Conservation (phyloP, 2,888 invertebrate genomes). For the Thecocarcelia acutangulata region DNA sequence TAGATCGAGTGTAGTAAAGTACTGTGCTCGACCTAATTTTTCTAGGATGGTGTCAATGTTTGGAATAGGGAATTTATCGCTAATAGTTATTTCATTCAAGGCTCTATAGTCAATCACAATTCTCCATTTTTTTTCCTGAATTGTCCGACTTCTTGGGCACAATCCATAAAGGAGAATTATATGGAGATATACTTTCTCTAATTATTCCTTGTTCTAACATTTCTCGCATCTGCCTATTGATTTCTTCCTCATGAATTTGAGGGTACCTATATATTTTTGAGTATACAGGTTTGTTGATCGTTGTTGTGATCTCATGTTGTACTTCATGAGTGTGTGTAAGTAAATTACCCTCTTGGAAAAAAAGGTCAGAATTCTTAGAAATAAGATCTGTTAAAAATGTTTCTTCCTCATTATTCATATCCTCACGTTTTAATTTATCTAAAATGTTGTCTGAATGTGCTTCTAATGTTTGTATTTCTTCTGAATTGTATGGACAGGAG, state of each 20-base stretch:
- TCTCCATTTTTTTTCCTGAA: slow-evolving; percentile 1
- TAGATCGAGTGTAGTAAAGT: not conserved
- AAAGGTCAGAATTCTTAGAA: no score
- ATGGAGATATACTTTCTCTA: not conserved
- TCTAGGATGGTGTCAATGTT: no score
- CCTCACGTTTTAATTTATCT: no score
- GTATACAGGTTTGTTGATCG: no score
- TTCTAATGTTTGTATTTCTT: no score
- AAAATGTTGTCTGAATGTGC: no score
- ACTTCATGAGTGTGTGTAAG: no score
- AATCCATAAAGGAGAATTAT: slow-evolving; percentile 3
- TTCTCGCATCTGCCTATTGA: not conserved
- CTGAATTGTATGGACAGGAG: no score
- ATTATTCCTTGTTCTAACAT: slow-evolving; percentile 2
- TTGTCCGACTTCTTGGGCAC: not conserved
- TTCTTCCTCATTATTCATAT: no score
- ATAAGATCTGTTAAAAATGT: no score
- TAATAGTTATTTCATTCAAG: not conserved
- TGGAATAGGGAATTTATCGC: not conserved
- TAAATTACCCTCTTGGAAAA: no score
- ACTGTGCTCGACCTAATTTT: not conserved
- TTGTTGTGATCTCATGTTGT: no score
- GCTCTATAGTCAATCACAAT: not conserved
- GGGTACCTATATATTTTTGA: slow-evolving; percentile 1
- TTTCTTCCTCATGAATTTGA: slow-evolving; percentile 12